phyloP scores from a whole-genome alignment of 2,888 invertebrate species.

The Crematogaster levior region DNA sequence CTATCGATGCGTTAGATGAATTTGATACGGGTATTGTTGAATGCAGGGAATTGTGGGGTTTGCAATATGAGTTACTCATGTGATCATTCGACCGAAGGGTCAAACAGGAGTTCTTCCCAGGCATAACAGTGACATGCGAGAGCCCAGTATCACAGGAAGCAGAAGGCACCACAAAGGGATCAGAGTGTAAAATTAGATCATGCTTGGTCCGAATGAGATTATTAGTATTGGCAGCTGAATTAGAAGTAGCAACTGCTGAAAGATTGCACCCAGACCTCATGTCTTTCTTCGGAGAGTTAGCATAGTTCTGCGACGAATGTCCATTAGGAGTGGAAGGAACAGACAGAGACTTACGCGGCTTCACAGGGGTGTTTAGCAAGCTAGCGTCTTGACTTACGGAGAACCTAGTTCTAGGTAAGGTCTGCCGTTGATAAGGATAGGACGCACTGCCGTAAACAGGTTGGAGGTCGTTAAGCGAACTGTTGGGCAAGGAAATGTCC shows the following conservation, averaged over 20 bases:
- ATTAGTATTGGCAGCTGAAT: slow-evolving; percentile 73
- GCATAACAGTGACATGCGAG: slow-evolving; percentile 75
- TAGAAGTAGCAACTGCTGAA: slow-evolving; percentile 33
- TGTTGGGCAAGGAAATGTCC: slow-evolving; percentile 72
- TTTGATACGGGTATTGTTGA: slow-evolving; percentile 74
- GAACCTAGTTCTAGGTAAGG: slow-evolving; percentile 70
- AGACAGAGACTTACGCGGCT: slow-evolving; percentile 77
- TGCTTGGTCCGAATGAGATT: slow-evolving; percentile 71
- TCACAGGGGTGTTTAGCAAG: slow-evolving; percentile 77
- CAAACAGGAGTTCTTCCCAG: slow-evolving; percentile 63
- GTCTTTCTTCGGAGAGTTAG: slow-evolving; percentile 65
- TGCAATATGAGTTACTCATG: slow-evolving; percentile 64
- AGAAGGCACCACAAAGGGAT: slow-evolving; percentile 62
- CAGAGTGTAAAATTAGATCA: slow-evolving; percentile 73
- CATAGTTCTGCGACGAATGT: slow-evolving; percentile 50
- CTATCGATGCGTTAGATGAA: slow-evolving; percentile 71
- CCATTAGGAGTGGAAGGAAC: slow-evolving; percentile 80
- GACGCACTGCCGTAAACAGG: slow-evolving; percentile 14
- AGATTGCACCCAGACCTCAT: slow-evolving; percentile 42
- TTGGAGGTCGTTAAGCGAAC: slow-evolving; percentile 67
- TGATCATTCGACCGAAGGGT: slow-evolving; percentile 53
- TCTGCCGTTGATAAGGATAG: slow-evolving; percentile 51
- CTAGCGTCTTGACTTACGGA: slow-evolving; percentile 77
- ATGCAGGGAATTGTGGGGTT: slow-evolving; percentile 62
- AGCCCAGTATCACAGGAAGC: slow-evolving; percentile 64